phyloP scores from a whole-genome alignment of 2,888 invertebrate genomes.

The Yponomeuta cagnagella region DNA sequence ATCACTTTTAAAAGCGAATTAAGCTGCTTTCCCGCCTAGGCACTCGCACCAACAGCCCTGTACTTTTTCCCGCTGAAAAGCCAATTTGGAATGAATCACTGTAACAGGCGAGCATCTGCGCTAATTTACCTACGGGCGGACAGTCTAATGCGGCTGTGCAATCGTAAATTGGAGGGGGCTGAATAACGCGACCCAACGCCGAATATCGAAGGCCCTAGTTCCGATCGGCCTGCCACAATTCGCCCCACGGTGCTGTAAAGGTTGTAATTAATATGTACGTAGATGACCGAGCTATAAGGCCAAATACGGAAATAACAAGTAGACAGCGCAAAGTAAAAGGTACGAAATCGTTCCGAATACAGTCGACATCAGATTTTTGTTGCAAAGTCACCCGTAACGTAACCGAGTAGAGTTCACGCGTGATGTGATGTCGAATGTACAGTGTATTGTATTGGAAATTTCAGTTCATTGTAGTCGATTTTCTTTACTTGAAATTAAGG shows the following conservation, averaged over 20 bases:
- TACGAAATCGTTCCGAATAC: no score
- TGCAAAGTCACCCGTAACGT: no score
- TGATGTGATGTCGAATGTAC: no score
- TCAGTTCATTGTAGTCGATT: no score
- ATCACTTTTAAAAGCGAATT: constrained; percentile 65
- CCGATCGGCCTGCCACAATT: background rate
- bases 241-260: background rate
- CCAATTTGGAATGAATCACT: constrained; percentile 76
- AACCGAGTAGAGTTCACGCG: no score
- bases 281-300: no score
- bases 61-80: constrained; percentile 70
- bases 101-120: constrained; percentile 74
- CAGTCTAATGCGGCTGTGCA: constrained; percentile 72
- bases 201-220: constrained; percentile 67
- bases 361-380: no score
- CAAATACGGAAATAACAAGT: no score
- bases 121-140: constrained; percentile 75
- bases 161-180: constrained; percentile 57
- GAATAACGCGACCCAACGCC: constrained; percentile 68
- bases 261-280: no score
- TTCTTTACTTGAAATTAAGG: no score
- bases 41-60: constrained; percentile 38
- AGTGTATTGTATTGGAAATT: no score
- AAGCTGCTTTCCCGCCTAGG: constrained; percentile 52
- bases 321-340: no score